Base-by-base conservation (phyloP, 2,888 invertebrate genomes). In the Epicampocera succincta region DNA sequence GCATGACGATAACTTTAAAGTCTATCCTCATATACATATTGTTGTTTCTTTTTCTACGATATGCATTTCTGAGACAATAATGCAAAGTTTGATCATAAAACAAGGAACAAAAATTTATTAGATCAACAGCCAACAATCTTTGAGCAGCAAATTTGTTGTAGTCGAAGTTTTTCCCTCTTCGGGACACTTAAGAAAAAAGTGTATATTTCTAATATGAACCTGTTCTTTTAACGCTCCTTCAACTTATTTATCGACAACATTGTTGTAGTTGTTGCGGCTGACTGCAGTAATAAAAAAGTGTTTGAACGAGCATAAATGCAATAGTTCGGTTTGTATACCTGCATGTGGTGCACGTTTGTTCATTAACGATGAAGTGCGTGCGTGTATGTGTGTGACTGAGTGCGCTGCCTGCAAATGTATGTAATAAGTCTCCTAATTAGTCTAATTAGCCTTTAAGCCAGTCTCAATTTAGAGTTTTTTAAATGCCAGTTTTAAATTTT, bases 361-460 rank as follows among this genome's bases (percentile, higher is more conserved):
- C 44, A 61, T 48, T n/a, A 40, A 17, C 33, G 25, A 3, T 25
- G 0, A 3, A 17, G 44, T 60, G 21, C 13, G 63, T 63, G 21
- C 38, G 44, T 56, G 21, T 19, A 21, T 44, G 44, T 63, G 63
- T 13, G 33, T 63, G 61, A 15, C 46, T 19, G n/a, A 52, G 42
- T 71, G 13, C 54, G 25, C 29, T 63, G 77, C 17, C 52, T 52
- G 72, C 52, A 50, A 78, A 78, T 72, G 66, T 65, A 38, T 76
- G 82, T 78, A 78, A 82, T 78, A 82, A 60, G 65, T 33, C 65
- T 78, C 71, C 78, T 82, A 82, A 82, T 82, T 82, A 82, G 82
- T 74, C 74, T 82, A 82, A 82, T 82, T 82, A 82, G 78, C 82
- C 74, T 78, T 78, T 82, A 75, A 82, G 82, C 74, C 82, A 74